phyloP scores from a whole-genome alignment of 2,797 vertebrate species.

The Pyrocephalus nanus region DNA sequence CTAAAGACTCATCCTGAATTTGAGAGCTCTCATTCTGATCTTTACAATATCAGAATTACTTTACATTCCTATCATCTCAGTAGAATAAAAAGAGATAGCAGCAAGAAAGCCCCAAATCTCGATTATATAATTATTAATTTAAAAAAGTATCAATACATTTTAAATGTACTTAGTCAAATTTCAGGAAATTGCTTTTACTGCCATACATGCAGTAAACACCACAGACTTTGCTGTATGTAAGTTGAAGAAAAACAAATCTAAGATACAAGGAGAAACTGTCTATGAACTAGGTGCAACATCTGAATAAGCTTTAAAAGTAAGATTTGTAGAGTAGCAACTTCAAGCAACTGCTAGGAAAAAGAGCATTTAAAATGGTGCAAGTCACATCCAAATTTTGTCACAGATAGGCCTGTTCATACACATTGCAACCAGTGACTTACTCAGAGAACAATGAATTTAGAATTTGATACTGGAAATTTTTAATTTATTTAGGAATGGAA shows the following conservation, averaged over 20 bases:
- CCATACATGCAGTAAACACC: neutral
- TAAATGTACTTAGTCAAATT: neutral
- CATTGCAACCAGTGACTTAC: neutral
- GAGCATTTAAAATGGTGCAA: neutral
- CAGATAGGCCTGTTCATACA: neutral
- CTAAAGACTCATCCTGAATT: neutral
- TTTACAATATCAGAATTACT: neutral
- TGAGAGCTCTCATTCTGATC: neutral
- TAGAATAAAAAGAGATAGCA: neutral
- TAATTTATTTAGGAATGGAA: neutral
- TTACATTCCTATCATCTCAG: neutral
- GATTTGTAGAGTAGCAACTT: neutral
- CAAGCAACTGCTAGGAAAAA: neutral
- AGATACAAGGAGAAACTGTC: neutral
- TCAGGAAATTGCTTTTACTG: neutral
- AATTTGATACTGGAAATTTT: neutral
- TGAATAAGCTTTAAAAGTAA: neutral
- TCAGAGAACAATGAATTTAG: neutral
- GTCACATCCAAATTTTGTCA: neutral
- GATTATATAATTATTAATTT: neutral
- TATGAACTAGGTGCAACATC: neutral
- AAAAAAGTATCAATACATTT: neutral
- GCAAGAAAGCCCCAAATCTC: neutral
- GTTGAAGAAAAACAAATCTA: neutral
- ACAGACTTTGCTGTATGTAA: neutral